Evolutionary conservation across 2,888 invertebrate species (phyloP), one percentile per base, ranked within the genome.

Genomic region (Oasisia sp.): DNA sequence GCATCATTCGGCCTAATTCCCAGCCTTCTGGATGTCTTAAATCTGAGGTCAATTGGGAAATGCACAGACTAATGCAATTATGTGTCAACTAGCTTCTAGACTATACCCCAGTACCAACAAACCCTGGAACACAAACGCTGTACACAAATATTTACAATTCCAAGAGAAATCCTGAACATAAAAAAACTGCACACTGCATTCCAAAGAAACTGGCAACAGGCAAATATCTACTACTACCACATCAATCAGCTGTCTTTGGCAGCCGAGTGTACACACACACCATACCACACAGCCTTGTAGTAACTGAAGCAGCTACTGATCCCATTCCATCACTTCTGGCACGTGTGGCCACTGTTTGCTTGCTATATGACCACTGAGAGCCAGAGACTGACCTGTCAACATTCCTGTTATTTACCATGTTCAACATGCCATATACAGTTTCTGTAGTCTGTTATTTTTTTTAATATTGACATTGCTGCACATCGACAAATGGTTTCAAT

Each of bases 131-230:
- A 50, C 14, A 14, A 50, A 50, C 5, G 50, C 50, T 50, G 50
- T 50, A 74, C 74, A 74, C 74, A 74, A 74, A 74, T 74, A 74
- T 7, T 74, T 74, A 74, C 74, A 74, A 74, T 74, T 74, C n/a
- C 74, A 74, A 27, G n/a, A 74, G 27, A 74, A 7, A 74, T n/a
- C n/a, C 74, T 27, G 0, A 27, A 27, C 74, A 27, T 1, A 74
- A 74, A 74, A 74, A 74, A 74, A 27, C 74, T 74, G 74, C 27
- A 27, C 27, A 74, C 19, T 19, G 19, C 74, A 74, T 74, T 74
- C 74, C 74, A 74, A n/a, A 74, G 74, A 74, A 19, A 74, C 74
- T 27, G 27, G 74, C 74, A 27, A 74, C 74, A 74, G 74, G 27
- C 74, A 7, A 74, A 74, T 74, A 14, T 74, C 74, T 74, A 74